Conservation (phyloP, 2,888 invertebrate species). For the Resseliella maxima region DNA sequence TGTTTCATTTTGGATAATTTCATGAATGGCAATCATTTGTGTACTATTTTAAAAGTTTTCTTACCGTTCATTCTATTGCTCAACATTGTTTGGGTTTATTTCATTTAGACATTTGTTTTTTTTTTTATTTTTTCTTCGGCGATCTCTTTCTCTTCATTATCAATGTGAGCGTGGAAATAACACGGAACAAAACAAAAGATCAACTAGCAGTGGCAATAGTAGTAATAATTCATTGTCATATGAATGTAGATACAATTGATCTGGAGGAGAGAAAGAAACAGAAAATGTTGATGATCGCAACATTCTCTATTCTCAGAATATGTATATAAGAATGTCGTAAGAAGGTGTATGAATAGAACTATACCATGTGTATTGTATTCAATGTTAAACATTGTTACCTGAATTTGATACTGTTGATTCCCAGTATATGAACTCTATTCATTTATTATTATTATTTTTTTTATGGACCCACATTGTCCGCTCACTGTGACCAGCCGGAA, state of each 20-base stretch:
- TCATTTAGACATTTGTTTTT: not conserved
- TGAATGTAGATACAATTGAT: not conserved
- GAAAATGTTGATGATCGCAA: not conserved
- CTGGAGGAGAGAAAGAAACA: not conserved
- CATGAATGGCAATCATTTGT: constrained; percentile 34
- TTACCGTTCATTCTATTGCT: not conserved
- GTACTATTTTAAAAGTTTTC: not conserved
- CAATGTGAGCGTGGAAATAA: not conserved
- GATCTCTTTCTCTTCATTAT: no score
- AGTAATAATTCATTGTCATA: not conserved
- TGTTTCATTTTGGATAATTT: not conserved
- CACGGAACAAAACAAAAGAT: not conserved
- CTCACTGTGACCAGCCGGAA: not conserved
- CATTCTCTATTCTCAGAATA: no score
- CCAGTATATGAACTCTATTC: not conserved
- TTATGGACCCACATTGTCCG: not conserved
- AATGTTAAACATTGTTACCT: not conserved
- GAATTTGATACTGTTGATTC: constrained; percentile 28
- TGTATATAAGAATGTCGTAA: constrained; percentile 13
- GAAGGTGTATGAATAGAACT: constrained; percentile 32
- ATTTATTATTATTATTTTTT: not conserved
- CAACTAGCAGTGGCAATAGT: not conserved
- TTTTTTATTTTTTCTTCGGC: not conserved
- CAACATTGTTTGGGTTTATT: not conserved
- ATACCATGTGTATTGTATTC: not conserved